Evolutionary conservation across 53 echinoderm and acorn worm genomes (phyloP), one percentile per base, ranked within the genome.

Genomic region (Mesocentrotus franciscanus): DNA sequence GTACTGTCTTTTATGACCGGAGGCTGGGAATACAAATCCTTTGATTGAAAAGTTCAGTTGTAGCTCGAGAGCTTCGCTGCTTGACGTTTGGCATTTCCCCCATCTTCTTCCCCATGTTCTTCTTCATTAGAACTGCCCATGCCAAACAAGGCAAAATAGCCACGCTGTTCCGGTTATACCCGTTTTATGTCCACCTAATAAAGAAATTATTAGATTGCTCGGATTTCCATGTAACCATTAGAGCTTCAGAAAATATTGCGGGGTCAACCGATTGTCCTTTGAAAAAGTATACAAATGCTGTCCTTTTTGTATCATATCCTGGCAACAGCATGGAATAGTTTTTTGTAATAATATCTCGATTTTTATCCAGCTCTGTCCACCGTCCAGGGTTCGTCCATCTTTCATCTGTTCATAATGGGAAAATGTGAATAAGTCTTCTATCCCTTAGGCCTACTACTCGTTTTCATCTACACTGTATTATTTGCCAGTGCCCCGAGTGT

Each of bases 21-120:
- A 87, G 87, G 87, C 20, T 91, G 61, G 91, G 6, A 66, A 61
- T 33, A 91, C 36, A 91, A 91, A 91, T 61, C 91, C 36, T 66
- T 68, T 91, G 91, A 91, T 68, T 91, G 91, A 61, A 91, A 91
- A 91, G 66, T 66, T 91, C 91, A 91, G 33, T 35, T 62, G 56
- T 39, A 91, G 61, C 91, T 91, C 39, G 66, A 64, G 91, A 66
- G 34, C 64, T 60, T 42, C 20, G 84, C 36, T 49, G 84, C 49
- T 87, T 87, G 87, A 87, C 87, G n/a, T 87, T 85, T 57, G 87
- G 57, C 57, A 58, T 57, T 87, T 87, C 6, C 39, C 20, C 26
- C 58, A 87, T 58, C 56, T 12, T 84, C 84, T 84, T 49, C 49
- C 49, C 3, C 71, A n/a, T 71, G 36, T 79, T 79, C 33, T 79